Evolutionary conservation across 2,113 vertebrate species (phyloP).

Genomic region (Potamarius usumacintae): DNA sequence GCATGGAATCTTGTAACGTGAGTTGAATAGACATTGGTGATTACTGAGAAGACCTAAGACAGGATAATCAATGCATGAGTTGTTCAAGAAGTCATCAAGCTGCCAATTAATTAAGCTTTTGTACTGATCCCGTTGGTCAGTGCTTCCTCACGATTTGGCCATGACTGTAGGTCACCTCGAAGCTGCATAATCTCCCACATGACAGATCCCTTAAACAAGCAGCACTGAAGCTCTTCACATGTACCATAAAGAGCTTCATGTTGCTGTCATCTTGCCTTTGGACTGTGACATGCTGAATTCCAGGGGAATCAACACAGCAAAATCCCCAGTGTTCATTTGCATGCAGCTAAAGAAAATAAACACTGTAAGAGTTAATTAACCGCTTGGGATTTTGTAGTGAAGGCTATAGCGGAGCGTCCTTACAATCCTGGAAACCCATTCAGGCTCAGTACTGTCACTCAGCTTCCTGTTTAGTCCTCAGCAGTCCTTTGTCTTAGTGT

Average conservation of each 20-base stretch:
- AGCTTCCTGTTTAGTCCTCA: slow-evolving; percentile 38
- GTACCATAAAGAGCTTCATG: slow-evolving; percentile 3
- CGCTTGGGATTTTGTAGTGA: slow-evolving; percentile 1
- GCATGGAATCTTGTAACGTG: background rate
- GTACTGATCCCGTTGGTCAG: background rate
- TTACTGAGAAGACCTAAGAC: background rate
- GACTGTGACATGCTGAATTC: slow-evolving; percentile 37
- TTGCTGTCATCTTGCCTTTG: background rate
- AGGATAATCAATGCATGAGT: background rate
- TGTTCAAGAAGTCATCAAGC: background rate
- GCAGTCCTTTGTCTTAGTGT: slow-evolving; percentile 18
- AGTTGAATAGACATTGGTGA: background rate
- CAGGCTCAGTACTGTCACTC: slow-evolving; percentile 30
- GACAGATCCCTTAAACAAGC: slow-evolving; percentile 17
- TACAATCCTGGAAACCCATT: slow-evolving; percentile 28
- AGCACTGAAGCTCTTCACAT: background rate
- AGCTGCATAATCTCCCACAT: background rate
- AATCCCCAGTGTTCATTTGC: slow-evolving; percentile 18
- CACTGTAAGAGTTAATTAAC: slow-evolving; percentile 25
- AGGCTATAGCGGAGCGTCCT: slow-evolving; percentile 13
- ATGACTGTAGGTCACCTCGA: background rate
- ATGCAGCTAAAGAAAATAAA: slow-evolving; percentile 27
- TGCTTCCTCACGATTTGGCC: background rate
- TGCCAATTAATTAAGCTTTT: slow-evolving; percentile 21
- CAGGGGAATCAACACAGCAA: slow-evolving; percentile 23